A percentile compares a stretch with the other conserved stretches of the same genome.
Conservation (phyloP, 1,140 invertebrate species). For the Nasonia giraulti region DNA sequence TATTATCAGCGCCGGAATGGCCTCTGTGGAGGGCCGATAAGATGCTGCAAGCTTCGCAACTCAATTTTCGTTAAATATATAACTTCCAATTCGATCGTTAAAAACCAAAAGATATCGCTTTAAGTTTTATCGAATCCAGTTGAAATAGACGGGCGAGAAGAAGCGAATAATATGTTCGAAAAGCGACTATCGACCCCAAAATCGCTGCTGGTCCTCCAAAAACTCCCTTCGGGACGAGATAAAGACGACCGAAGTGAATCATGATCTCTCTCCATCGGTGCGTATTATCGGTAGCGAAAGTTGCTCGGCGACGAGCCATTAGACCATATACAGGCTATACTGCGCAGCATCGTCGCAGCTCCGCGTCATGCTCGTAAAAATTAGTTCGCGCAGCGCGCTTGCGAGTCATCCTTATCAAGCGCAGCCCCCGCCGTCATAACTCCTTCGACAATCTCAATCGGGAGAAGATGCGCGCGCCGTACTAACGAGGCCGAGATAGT, state of each 20-base stretch:
- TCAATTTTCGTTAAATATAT: background rate
- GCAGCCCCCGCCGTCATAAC: background rate
- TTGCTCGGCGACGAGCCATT: background rate
- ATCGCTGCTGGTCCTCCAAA: background rate
- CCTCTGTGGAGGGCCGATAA: background rate
- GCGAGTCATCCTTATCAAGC: constrained; percentile 22
- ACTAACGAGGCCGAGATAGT: constrained; percentile 37
- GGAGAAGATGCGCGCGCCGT: background rate
- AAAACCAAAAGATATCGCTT: background rate
- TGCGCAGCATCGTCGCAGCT: constrained; percentile 16
- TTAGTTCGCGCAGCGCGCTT: constrained; percentile 7
- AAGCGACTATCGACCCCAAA: background rate
- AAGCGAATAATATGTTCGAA: background rate
- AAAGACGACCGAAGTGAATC: constrained; percentile 16
- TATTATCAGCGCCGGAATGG: background rate
- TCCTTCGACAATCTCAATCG: constrained; percentile 19
- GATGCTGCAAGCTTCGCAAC: background rate
- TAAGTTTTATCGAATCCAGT: background rate
- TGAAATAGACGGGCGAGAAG: background rate
- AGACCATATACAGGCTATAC: background rate
- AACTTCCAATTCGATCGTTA: background rate
- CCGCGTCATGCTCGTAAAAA: constrained; percentile 36
- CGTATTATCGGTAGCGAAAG: constrained; percentile 24
- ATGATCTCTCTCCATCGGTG: constrained; percentile 13
- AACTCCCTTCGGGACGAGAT: background rate